Evolutionary conservation across 1,140 invertebrate species (phyloP), one percentile per base, ranked within the genome.

Genomic region (Wasmannia auropunctata): DNA sequence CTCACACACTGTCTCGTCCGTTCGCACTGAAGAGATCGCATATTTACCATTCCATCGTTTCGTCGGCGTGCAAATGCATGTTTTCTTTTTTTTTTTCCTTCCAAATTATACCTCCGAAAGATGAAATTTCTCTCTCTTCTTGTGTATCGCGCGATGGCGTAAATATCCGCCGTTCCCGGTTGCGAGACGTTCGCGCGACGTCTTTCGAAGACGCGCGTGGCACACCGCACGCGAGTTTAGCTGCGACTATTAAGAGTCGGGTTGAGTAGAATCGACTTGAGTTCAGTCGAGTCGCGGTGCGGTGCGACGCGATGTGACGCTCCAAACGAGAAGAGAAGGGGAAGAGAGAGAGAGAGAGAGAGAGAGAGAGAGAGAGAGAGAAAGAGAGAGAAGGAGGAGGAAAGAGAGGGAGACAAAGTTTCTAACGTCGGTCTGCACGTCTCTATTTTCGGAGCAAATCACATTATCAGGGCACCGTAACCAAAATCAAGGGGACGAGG

Each of bases 211-310:
- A 28, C 65, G 62, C 83, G 76, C 74, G 72, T 86, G 54, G 54
- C 62, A 76, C 70, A 60, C 85, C 22, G 63, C 70, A 34, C 87
- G 88, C 92, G 87, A 91, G 93, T 90, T 91, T 91, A 92, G 91
- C 85, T 87, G 92, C 92, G 88, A 93, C 93, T 93, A 91, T 88
- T 90, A 91, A 65, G 86, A 69, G 49, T 49, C n/a, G 34, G 49
- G 25, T 56, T 69, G 88, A 87, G 80, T 76, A 69, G 65, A 81
- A 69, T 87, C 89, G 89, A 90, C 58, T 88, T 74, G 84, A 77
- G 58, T 77, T 75, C 28, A 77, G 54, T 76, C 37, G 49, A 70
- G 80, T 81, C 77, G 83, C 70, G 69, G 49, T 19, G 40, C 25
- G 60, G 19, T 37, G 65, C 77, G 37, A 16, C 65, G 65, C 63